phyloP scores from a whole-genome alignment of 2,888 invertebrate genomes.

The Brachyptera putata region DNA sequence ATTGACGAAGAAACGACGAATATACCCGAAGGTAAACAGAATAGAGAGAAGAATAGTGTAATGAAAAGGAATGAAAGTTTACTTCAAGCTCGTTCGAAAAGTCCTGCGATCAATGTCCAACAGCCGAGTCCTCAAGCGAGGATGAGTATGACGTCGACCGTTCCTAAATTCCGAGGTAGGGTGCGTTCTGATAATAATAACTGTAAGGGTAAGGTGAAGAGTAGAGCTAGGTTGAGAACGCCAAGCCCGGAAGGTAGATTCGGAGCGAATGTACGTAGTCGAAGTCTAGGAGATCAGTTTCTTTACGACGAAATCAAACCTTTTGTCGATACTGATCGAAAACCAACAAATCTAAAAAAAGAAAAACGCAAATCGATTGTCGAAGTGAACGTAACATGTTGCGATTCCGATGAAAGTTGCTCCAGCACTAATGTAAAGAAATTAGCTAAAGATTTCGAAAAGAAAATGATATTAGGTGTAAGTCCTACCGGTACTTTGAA shows the following conservation, averaged over 20 bases:
- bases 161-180: constrained; percentile 22
- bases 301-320: constrained; percentile 14
- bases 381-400: constrained; percentile 32
- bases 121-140: background rate
- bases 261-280: constrained; percentile 8
- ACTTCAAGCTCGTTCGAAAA: background rate
- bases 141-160: background rate
- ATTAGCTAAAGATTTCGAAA: constrained; percentile 2
- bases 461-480: background rate
- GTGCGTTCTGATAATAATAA: constrained; percentile 26
- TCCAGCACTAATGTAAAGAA: constrained; percentile 10
- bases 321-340: constrained; percentile 3
- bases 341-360: background rate
- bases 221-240: constrained; percentile 21
- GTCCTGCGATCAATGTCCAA: background rate
- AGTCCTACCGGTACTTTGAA: constrained; percentile 18
- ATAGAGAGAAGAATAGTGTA: background rate
- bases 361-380: constrained; percentile 23
- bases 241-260: constrained; percentile 21
- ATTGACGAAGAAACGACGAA: constrained; percentile 3
- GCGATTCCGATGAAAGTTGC: constrained; percentile 22
- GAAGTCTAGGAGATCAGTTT: constrained; percentile 17
- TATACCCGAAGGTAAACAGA: background rate
- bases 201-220: constrained; percentile 16
- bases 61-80: background rate